Base-by-base conservation (phyloP, 2,113 vertebrate genomes). In the Albula glossodonta region DNA sequence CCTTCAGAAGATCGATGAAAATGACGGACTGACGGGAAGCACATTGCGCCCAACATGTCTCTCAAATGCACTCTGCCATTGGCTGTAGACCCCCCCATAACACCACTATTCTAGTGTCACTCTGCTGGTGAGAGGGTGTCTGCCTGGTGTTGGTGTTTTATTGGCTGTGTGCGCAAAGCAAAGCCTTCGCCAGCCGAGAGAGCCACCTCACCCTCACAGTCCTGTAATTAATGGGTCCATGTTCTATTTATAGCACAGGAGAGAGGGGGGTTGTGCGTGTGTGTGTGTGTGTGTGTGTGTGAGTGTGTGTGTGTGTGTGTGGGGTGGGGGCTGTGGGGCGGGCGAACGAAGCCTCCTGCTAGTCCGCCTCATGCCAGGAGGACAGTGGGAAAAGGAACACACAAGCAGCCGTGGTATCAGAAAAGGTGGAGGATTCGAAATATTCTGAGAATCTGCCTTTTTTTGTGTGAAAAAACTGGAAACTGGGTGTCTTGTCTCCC, bases 141-240 rank as follows among this genome's bases (percentile, higher is more conserved):
- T 82, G 85, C 51, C 85, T 88, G 86, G 83, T 60, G 87, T 86
- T 88, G 85, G 87, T 86, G 87, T 81, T 86, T 84, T 83, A 90
- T 86, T 88, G 86, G 80, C 82, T 87, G 81, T 83, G 88, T 92
- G 89, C 92, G 89, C 90, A 85, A 92, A 91, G 91, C 89, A 2
- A 90, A 91, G 88, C 90, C 86, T 88, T 31, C 80, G 87, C 88
- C 19, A 31, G 25, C 12, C 9, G n/a, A 80, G 70, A 91, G 63
- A 89, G 85, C 84, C 90, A 91, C 90, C 89, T 92, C 90, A 90
- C 82, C 78, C 86, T 88, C 88, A 86, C 87, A 91, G 87, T 82
- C 86, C 10, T 86, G 84, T 93, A 93, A 94, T 94, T 93, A 93
- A 93, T 91, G 88, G 86, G 85, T 88, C 89, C 87, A 80, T 87